These are phyloP conservation scores for Petrophora chlorosata DNA, from an alignment of 2,888 invertebrate species.

Conservation along the genomic window DNA sequence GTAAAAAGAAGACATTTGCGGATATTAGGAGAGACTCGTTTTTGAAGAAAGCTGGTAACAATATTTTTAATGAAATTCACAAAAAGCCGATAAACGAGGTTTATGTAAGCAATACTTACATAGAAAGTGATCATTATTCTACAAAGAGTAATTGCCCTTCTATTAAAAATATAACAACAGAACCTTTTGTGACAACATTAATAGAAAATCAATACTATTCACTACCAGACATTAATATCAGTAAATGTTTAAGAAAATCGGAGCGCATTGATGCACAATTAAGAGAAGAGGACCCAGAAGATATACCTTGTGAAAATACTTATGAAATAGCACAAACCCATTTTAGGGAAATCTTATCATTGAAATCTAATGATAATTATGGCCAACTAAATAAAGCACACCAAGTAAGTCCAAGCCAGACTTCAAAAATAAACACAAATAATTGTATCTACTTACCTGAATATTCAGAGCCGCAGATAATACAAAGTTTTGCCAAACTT, in stretches of 20 bases:
- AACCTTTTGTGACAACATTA: constrained; percentile 79
- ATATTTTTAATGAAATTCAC: constrained; percentile 59
- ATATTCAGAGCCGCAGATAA: constrained; percentile 61
- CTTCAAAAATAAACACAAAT: constrained; percentile 48
- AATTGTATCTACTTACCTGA: constrained; percentile 56
- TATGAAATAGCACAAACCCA: constrained; percentile 76
- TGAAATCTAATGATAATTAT: constrained; percentile 65
- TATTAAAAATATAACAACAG: constrained; percentile 75
- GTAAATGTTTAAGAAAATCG: constrained; percentile 87
- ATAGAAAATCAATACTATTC: constrained; percentile 88
- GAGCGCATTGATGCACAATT: constrained; percentile 89
- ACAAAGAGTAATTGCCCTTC: constrained; percentile 70
- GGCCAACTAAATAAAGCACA: constrained; percentile 72
- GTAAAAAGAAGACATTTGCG: constrained; percentile 82
- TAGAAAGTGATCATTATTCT: constrained; percentile 69
- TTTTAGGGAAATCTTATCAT: constrained; percentile 68
- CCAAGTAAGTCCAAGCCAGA: constrained; percentile 45
- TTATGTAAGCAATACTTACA: constrained; percentile 70
- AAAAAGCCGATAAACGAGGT: constrained; percentile 65
- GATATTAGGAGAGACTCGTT: constrained; percentile 72
- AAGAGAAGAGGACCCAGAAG: constrained; percentile 78
- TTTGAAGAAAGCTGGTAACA: constrained; percentile 63
- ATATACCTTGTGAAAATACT: constrained; percentile 70
- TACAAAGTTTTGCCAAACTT: constrained; percentile 69
- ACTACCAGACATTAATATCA: constrained; percentile 87